These are phyloP conservation scores for Sceloporus undulatus DNA, from an alignment of 2,113 vertebrate species.

Conservation along the genomic window DNA sequence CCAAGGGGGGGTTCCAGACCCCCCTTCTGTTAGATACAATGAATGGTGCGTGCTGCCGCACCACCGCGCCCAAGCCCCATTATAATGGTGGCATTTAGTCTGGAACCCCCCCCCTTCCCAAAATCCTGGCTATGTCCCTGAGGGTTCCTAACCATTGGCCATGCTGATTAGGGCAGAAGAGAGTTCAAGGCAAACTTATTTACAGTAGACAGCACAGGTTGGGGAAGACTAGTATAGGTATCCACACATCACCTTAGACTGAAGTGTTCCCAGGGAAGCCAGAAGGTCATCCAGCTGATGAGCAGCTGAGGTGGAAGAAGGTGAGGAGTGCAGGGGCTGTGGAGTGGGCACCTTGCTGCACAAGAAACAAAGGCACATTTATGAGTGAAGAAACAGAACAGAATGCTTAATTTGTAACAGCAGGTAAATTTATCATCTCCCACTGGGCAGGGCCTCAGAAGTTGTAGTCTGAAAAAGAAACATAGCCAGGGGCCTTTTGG, in stretches of 20 bases:
- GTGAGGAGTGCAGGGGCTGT: rapidly evolving
- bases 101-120: too few species aligned
- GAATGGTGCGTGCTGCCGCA: too few species aligned
- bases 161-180: neutral
- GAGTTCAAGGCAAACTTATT: neutral
- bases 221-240: neutral
- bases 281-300: conserved; percentile 79
- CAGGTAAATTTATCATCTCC: too few species aligned
- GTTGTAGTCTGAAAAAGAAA: too few species aligned
- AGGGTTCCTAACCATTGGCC: neutral
- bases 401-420: neutral
- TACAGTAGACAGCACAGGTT: neutral
- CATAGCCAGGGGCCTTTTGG: too few species aligned
- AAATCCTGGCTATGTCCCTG: too few species aligned
- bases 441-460: too few species aligned
- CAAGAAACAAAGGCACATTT: neutral
- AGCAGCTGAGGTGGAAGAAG: conserved; percentile 47
- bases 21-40: too few species aligned
- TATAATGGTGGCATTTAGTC: too few species aligned
- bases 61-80: too few species aligned
- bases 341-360: conserved; percentile 29
- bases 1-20: too few species aligned
- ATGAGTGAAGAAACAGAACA: neutral
- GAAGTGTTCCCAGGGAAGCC: conserved; percentile 66
- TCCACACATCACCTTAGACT: conserved; percentile 68